Evolutionary conservation across 2,113 vertebrate species (phyloP).

Genomic region (Lichenostomus cassidix): DNA sequence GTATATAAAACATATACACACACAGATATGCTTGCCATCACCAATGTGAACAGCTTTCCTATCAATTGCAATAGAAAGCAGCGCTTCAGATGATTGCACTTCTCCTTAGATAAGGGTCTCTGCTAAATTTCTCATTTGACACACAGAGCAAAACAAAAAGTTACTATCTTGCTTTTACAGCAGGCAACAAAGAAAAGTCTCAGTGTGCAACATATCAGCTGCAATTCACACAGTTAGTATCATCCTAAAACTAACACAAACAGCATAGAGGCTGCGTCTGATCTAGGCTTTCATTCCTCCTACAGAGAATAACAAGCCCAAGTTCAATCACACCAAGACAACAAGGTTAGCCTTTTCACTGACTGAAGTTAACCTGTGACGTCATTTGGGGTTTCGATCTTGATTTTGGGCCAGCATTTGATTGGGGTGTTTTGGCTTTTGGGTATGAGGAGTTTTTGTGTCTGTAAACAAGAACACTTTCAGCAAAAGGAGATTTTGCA

Average conservation of each 20-base stretch:
- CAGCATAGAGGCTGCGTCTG: background rate
- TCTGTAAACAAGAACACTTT: background rate
- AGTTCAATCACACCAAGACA: background rate
- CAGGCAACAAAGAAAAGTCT: background rate
- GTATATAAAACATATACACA: background rate
- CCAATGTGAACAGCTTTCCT: background rate
- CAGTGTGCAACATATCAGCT: background rate
- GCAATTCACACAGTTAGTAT: background rate
- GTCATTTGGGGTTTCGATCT: background rate
- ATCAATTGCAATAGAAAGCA: background rate
- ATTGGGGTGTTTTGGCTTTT: background rate
- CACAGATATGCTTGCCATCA: background rate
- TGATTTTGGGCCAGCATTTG: background rate
- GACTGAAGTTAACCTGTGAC: background rate
- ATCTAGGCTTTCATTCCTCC: background rate
- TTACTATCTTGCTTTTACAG: background rate
- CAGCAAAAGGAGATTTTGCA: background rate
- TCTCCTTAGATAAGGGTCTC: fast-evolving
- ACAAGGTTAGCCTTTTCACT: background rate
- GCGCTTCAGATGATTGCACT: background rate
- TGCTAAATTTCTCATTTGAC: background rate
- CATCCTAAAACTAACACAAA: background rate
- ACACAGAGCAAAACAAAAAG: background rate
- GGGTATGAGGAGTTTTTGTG: background rate
- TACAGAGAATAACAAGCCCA: background rate